Evolutionary conservation across 2,888 invertebrate species (phyloP).

Genomic region (Latheticus oryzae): DNA sequence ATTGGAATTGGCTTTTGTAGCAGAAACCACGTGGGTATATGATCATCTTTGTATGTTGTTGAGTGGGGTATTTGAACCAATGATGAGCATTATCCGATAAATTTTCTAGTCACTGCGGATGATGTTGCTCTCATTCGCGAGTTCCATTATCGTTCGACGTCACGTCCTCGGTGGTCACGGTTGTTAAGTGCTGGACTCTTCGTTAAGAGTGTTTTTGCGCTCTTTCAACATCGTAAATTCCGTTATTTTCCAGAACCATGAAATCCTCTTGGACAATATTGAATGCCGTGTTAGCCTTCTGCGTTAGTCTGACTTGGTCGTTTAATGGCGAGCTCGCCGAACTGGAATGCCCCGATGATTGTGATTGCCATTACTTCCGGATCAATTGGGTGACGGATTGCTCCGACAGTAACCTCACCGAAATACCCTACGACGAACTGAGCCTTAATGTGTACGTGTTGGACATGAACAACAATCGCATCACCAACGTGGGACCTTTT

Average conservation of each 20-base stretch:
- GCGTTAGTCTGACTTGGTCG: constrained; percentile 35
- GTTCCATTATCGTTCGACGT: constrained; percentile 23
- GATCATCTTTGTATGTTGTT: too few relatives aligned
- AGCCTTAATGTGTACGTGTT: constrained; percentile 78
- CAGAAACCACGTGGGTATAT: too few relatives aligned
- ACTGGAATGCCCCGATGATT: constrained; percentile 78
- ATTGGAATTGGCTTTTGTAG: too few relatives aligned
- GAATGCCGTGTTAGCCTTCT: constrained; percentile 4
- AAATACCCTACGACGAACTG: constrained; percentile 76
- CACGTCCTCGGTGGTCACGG: constrained; percentile 19
- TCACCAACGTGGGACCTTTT: constrained; percentile 71
- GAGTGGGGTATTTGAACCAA: too few relatives aligned
- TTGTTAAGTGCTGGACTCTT: constrained; percentile 7
- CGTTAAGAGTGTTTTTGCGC: background rate
- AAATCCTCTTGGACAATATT: constrained; percentile 27
- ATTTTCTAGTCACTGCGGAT: too few relatives aligned
- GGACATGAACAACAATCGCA: constrained; percentile 77
- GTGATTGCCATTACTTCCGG: constrained; percentile 81
- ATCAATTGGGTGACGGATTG: constrained; percentile 84
- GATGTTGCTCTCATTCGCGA: too few relatives aligned
- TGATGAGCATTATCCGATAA: too few relatives aligned
- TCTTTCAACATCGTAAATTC: constrained; percentile 8
- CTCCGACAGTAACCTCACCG: constrained; percentile 78
- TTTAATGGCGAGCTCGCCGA: constrained; percentile 75
- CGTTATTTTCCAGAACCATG: constrained; percentile 38